Conservation (phyloP, 2,888 invertebrate genomes). For the Andrena fulva region DNA sequence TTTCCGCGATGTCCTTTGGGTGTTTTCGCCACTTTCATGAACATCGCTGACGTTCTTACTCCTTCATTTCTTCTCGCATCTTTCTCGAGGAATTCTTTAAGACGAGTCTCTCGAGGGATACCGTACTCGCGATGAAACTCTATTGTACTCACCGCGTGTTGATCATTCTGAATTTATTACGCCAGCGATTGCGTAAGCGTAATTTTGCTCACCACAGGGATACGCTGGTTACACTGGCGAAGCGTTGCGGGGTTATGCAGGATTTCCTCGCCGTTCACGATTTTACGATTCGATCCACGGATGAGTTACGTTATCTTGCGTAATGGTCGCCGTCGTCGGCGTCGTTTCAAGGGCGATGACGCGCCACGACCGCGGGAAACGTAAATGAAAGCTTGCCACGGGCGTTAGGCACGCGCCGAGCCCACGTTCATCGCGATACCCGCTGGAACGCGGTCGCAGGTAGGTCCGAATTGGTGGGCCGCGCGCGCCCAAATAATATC, state of each 20-base stretch:
- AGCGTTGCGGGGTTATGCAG: slow-evolving; percentile 19
- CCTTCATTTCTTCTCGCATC: not conserved
- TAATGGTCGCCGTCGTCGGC: slow-evolving; percentile 13
- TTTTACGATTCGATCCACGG: slow-evolving; percentile 39
- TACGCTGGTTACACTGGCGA: not conserved
- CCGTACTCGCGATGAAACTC: not conserved
- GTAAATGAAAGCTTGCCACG: not conserved
- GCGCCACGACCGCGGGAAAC: not conserved
- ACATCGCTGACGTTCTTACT: not conserved
- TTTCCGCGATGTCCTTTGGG: not conserved
- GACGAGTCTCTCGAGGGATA: not conserved
- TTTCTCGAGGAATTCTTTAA: slow-evolving; percentile 10
- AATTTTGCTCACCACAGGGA: not conserved
- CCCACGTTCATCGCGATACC: not conserved
- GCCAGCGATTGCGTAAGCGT: slow-evolving; percentile 6
- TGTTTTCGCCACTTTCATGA: not conserved
- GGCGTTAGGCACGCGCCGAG: not conserved
- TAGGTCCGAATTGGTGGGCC: not conserved
- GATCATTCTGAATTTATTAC: slow-evolving; percentile 16
- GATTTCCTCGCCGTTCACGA: slow-evolving; percentile 17
- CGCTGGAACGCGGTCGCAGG: slow-evolving; percentile 1
- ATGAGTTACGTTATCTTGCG: slow-evolving; percentile 34
- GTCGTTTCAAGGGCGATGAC: slow-evolving; percentile 44
- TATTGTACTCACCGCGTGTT: not conserved
- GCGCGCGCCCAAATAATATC: not conserved